Percentiles rank a stretch among this genome's conserved stretches.
Evolutionary conservation across 2,888 invertebrate genomes (phyloP).

Genomic region (Amiota minor): DNA sequence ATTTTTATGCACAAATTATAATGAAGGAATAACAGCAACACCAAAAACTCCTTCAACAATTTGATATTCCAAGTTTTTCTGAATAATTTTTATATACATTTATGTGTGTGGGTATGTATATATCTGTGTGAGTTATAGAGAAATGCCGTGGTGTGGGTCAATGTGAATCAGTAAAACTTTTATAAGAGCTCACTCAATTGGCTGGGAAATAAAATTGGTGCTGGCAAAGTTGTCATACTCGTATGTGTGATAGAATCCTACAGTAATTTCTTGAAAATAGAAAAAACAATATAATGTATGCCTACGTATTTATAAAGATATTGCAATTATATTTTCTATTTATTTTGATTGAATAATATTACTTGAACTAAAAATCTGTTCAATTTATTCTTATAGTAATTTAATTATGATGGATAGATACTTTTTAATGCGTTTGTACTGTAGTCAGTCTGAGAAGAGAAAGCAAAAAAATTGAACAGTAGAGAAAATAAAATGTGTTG

Average conservation of each 20-base stretch:
- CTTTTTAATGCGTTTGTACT: constrained; percentile 57
- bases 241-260: too few relatives aligned
- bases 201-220: too few relatives aligned
- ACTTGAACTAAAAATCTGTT: too few relatives aligned
- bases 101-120: too few relatives aligned
- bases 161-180: too few relatives aligned
- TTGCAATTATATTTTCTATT: background rate
- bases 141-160: too few relatives aligned
- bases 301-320: background rate
- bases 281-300: background rate
- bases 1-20: constrained; percentile 16
- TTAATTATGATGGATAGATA: constrained; percentile 13
- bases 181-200: too few relatives aligned
- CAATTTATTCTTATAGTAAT: too few relatives aligned
- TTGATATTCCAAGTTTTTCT: constrained; percentile 1
- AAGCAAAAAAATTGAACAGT: too few relatives aligned
- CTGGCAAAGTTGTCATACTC: too few relatives aligned
- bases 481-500: too few relatives aligned
- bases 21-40: constrained; percentile 30
- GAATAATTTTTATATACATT: background rate
- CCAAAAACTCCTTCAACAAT: constrained; percentile 22
- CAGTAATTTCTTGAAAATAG: background rate
- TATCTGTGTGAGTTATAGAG: too few relatives aligned
- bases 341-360: background rate
- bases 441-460: constrained; percentile 49